Conservation (phyloP, 2,113 vertebrate species). For the Mystacornis crossleyi region DNA sequence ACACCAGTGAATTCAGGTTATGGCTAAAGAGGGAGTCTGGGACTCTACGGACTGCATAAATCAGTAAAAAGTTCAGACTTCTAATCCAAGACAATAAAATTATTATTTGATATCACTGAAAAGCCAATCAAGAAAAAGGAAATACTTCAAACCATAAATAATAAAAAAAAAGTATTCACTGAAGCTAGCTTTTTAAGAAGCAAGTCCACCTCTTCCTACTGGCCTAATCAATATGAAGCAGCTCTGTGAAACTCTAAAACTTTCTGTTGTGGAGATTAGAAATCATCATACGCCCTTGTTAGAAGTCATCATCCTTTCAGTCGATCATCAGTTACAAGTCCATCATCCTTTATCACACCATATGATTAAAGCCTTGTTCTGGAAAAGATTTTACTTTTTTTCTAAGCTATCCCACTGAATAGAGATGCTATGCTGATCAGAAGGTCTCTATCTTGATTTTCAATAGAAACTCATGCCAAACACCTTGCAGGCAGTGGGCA, state of each 20-base stretch:
- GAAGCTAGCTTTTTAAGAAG: not conserved
- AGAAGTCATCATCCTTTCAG: not conserved
- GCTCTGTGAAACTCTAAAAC: not conserved
- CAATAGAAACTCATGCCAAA: not conserved
- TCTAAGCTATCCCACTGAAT: not conserved
- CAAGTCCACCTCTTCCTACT: not conserved
- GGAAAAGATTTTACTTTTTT: not conserved
- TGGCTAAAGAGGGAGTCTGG: not conserved
- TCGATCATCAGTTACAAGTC: not conserved
- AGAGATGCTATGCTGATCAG: not conserved
- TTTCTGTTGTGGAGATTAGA: not conserved
- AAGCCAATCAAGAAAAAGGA: not conserved
- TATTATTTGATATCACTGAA: not conserved
- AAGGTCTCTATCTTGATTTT: not conserved
- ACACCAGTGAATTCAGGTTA: not conserved
- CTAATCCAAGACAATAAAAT: not conserved
- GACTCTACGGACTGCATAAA: not conserved
- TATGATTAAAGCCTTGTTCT: conserved; percentile 1
- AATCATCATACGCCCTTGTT: not conserved
- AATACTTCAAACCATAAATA: not conserved
- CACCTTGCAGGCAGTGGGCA: not conserved
- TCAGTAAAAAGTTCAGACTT: not conserved
- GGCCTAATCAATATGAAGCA: not conserved
- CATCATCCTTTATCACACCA: not conserved
- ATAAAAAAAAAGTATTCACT: not conserved